These are phyloP conservation scores for Camponotus pennsylvanicus DNA, from an alignment of 1,140 invertebrate species.

Conservation along the genomic window DNA sequence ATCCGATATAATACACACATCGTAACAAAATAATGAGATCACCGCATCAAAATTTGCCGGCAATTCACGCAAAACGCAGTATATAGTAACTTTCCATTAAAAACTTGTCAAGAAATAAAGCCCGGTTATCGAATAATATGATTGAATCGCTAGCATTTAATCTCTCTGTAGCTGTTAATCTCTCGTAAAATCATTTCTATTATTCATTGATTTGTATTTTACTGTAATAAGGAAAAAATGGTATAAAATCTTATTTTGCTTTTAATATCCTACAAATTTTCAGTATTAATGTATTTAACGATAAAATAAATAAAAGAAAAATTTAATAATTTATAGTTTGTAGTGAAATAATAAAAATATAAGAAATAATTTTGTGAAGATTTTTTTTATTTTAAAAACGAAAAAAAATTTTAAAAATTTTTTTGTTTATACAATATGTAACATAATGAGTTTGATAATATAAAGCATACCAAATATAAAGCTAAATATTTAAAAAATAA, in stretches of 20 bases:
- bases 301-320: constrained; percentile 6
- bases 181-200: constrained; percentile 34
- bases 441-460: too few species aligned
- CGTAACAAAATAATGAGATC: constrained; percentile 56
- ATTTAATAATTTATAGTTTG: constrained; percentile 1
- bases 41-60: constrained; percentile 24
- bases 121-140: constrained; percentile 27
- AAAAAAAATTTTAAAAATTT: background rate
- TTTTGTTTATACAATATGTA: background rate
- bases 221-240: constrained; percentile 14
- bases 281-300: constrained; percentile 20
- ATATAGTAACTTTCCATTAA: constrained; percentile 46
- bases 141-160: constrained; percentile 26
- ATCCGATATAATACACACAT: constrained; percentile 53
- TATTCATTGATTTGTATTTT: constrained; percentile 18
- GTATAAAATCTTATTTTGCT: constrained; percentile 1
- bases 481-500: too few species aligned
- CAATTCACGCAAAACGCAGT: constrained; percentile 15
- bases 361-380: background rate
- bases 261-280: constrained; percentile 20
- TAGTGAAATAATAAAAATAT: background rate
- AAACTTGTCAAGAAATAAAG: constrained; percentile 51
- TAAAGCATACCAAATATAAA: too few species aligned
- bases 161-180: background rate
- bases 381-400: background rate